Percentiles rank a stretch among this genome's conserved stretches.
These are phyloP conservation scores for Dasypogon diadema DNA, from an alignment of 2,888 invertebrate genomes.

Conservation along the genomic window DNA sequence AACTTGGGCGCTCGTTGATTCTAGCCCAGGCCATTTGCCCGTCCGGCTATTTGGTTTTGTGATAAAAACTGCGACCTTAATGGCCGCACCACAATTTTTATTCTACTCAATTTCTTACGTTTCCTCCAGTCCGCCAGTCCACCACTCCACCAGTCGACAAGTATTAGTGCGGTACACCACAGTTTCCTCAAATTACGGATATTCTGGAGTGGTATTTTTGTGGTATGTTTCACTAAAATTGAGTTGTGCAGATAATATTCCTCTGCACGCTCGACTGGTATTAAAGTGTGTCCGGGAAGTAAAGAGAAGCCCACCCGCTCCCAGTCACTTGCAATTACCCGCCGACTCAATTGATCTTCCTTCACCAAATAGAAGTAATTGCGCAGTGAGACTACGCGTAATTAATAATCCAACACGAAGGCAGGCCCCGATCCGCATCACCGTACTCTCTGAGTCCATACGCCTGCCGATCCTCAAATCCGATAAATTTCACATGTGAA, in stretches of 20 bases:
- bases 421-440: background rate
- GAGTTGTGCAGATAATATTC: background rate
- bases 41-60: conserved; percentile 42
- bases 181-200: conserved; percentile 56
- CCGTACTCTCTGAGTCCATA: background rate
- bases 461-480: conserved; percentile 42
- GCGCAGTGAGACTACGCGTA: conserved; percentile 30
- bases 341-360: conserved; percentile 15
- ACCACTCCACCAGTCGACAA: conserved; percentile 28
- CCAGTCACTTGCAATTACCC: conserved; percentile 11
- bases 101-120: conserved; percentile 51
- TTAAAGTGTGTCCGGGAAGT: background rate
- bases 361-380: conserved; percentile 23
- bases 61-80: conserved; percentile 50
- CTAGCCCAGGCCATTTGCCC: conserved; percentile 32
- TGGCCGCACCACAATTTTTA: conserved; percentile 49
- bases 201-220: conserved; percentile 34
- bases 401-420: conserved; percentile 38
- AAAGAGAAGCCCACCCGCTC: conserved; percentile 25
- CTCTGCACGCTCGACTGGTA: background rate
- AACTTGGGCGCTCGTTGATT: background rate
- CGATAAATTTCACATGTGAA: conserved; percentile 47
- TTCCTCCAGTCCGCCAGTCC: conserved; percentile 28
- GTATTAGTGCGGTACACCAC: conserved; percentile 53
- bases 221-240: conserved; percentile 5